Percentiles rank a stretch among this genome's conserved stretches.
phyloP scores from a whole-genome alignment of 2,888 invertebrate species.

The Romanomermis culicivorax region DNA sequence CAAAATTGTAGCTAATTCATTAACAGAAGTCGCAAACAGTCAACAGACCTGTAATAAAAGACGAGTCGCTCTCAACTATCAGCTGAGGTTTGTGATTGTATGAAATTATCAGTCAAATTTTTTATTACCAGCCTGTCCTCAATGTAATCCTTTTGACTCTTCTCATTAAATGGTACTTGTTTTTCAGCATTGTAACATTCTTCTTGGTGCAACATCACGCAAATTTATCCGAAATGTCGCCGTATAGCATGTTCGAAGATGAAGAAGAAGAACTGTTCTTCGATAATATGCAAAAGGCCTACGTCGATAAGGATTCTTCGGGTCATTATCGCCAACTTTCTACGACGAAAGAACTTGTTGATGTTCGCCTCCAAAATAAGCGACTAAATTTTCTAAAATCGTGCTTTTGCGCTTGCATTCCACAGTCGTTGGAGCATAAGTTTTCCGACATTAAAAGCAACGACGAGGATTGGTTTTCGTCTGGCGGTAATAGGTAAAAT shows the following conservation, averaged over 20 bases:
- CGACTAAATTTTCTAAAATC: background rate
- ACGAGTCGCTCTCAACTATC: too few relatives aligned
- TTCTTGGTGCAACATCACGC: background rate
- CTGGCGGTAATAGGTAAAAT: too few relatives aligned
- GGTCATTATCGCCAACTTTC: too few relatives aligned
- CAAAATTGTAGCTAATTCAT: too few relatives aligned
- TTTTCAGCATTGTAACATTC: background rate
- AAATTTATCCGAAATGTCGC: background rate
- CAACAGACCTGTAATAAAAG: too few relatives aligned
- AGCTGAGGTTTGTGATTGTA: background rate
- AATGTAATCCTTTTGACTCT: background rate
- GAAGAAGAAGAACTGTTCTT: background rate
- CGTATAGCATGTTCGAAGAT: background rate
- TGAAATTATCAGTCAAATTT: background rate
- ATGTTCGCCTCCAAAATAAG: background rate
- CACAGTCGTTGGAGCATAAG: background rate
- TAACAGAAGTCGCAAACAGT: too few relatives aligned
- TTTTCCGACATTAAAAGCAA: background rate
- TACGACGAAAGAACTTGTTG: background rate
- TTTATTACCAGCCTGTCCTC: background rate
- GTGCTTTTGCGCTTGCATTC: background rate
- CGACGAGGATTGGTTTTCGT: too few relatives aligned
- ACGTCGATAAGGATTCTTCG: too few relatives aligned
- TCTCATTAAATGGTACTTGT: background rate
- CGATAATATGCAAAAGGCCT: background rate